Evolutionary conservation across 1,140 invertebrate species (phyloP), one percentile per base, ranked within the genome.

Genomic region (Eurosta solidaginis): DNA sequence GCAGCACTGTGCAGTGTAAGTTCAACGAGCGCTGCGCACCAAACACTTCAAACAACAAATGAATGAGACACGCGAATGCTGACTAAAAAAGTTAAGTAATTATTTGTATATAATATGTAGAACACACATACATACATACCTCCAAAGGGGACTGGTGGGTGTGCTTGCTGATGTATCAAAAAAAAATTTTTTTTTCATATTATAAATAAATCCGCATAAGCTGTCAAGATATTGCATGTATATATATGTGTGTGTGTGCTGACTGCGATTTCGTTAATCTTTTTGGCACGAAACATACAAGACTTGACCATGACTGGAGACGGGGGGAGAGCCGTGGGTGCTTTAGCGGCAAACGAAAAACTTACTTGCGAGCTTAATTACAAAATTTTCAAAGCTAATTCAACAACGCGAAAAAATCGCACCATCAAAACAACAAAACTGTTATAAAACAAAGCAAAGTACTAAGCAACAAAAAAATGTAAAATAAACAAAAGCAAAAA

Each of bases 351-450:
- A 1, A 36, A 20, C 17, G 40, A 63, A 63, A 33, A 27, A n/a
- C 6, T n/a, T 5, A 17, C 54, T 36, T 36, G 54, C 54, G 54
- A 63, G 17, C 54, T 63, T 63, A 36, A 36, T 63, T 63, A 63
- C 54, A 63, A 63, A 63, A 63, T 63, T 36, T 63, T 33, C 54
- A 63, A 63, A 63, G 54, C 54, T 36, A 63, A 63, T 63, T 63
- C 54, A 63, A 63, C 54, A 63, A 40, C 29, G 54, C 54, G n/a
- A 63, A 36, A 74, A 45, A 45, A 12, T 27, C 45, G 9, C 17
- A 47, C 45, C 9, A 47, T 10, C 45, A 9, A 47, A 47, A 10
- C 22, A 45, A 74, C 20, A 74, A 74, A 68, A 68, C n/a, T n/a
- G n/a, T n/a, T n/a, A n/a, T n/a, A 68, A 68, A 68, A 1, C 29